Conservation (phyloP, 2,797 vertebrate species). For the Cyclopterus lumpus region DNA sequence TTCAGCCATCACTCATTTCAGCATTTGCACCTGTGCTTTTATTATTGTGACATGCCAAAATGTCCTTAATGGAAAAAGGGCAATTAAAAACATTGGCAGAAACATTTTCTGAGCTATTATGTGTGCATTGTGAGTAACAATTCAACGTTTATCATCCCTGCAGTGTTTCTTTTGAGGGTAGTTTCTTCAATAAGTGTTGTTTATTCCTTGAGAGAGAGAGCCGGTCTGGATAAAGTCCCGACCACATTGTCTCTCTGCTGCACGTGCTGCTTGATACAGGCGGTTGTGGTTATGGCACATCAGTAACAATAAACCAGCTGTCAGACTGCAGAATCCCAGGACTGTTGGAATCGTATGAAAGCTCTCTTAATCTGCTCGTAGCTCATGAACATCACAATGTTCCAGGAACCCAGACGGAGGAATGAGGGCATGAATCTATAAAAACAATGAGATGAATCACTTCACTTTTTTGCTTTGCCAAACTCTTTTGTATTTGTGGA, state of each 20-base stretch:
- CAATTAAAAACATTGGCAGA: neutral
- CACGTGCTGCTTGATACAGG: neutral
- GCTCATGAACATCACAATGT: conserved; percentile 89
- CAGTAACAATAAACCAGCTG: neutral
- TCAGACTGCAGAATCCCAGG: conserved; percentile 56
- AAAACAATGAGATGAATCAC: conserved; percentile 1
- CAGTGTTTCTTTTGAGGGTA: neutral
- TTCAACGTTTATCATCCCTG: neutral
- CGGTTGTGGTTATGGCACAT: neutral
- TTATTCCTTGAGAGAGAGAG: conserved; percentile 21
- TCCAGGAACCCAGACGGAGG: conserved; percentile 91
- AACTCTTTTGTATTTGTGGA: neutral
- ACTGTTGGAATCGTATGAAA: conserved; percentile 62
- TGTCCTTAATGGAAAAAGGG: neutral
- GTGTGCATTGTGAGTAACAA: neutral
- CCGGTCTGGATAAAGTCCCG: neutral
- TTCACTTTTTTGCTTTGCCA: neutral
- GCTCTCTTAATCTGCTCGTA: conserved; percentile 86
- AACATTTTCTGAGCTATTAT: neutral
- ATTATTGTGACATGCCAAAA: neutral
- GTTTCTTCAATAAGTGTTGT: neutral
- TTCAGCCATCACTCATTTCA: neutral
- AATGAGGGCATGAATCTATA: conserved; percentile 89
- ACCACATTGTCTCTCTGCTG: neutral
- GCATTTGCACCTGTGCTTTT: neutral